Evolutionary conservation across 1,140 invertebrate genomes (phyloP).

Genomic region (Campoletis sonorensis): DNA sequence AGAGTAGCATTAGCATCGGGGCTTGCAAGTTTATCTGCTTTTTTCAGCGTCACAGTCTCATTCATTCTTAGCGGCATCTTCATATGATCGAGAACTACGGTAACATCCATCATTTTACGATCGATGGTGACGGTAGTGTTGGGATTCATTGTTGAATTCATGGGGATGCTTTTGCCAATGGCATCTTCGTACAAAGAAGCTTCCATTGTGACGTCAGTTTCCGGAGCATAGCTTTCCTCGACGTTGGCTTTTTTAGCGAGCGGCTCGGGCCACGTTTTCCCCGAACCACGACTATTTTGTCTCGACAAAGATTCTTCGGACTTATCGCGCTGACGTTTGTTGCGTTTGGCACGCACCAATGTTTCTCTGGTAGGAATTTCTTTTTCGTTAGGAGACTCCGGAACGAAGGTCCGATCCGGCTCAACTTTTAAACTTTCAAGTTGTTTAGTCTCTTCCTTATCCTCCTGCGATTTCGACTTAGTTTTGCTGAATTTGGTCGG

Average conservation of each 20-base stretch:
- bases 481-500: conserved; percentile 16
- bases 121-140: conserved; percentile 58
- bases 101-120: conserved; percentile 63
- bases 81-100: conserved; percentile 66
- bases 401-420: too few species aligned
- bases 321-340: conserved; percentile 20
- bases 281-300: not conserved
- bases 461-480: not conserved
- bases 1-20: conserved; percentile 6
- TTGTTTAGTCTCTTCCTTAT: not conserved
- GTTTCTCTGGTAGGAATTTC: too few species aligned
- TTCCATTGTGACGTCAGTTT: conserved; percentile 60
- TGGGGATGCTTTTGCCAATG: conserved; percentile 65
- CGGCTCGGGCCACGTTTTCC: conserved; percentile 47
- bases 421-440: not conserved
- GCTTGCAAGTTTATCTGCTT: not conserved
- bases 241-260: not conserved
- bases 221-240: conserved; percentile 57
- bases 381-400: not conserved
- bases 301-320: not conserved
- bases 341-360: not conserved
- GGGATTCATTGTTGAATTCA: conserved; percentile 72
- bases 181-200: conserved; percentile 73
- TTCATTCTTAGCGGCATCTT: conserved; percentile 51
- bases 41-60: conserved; percentile 61